phyloP scores from a whole-genome alignment of 2,113 vertebrate genomes.

The Motacilla tschutschensis region DNA sequence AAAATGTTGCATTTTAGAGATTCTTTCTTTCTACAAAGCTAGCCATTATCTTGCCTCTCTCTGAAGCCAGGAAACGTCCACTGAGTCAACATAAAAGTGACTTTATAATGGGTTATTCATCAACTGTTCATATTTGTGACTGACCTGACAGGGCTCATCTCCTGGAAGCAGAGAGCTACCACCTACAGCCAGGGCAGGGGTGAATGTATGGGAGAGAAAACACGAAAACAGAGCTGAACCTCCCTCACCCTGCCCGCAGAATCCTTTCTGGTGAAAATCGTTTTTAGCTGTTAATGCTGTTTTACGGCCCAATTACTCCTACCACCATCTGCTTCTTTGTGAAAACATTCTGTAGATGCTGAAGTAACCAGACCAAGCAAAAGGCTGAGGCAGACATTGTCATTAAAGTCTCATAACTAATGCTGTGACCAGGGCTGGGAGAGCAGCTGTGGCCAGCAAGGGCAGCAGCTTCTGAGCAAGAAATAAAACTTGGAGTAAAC shows the following conservation, averaged over 20 bases:
- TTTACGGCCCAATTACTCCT: slow-evolving; percentile 58
- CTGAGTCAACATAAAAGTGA: slow-evolving; percentile 63
- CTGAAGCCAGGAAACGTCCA: slow-evolving; percentile 62
- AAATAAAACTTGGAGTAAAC: slow-evolving; percentile 7
- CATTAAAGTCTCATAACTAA: slow-evolving; percentile 22
- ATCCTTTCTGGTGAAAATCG: slow-evolving; percentile 46
- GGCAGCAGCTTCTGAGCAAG: not conserved
- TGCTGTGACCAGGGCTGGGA: not conserved
- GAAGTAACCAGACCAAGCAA: slow-evolving; percentile 57
- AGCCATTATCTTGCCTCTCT: slow-evolving; percentile 57
- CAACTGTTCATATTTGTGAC: slow-evolving; percentile 60
- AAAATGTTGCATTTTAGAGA: slow-evolving; percentile 64
- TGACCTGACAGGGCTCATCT: slow-evolving; percentile 60
- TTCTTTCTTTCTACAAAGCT: slow-evolving; percentile 66
- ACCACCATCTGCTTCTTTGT: slow-evolving; percentile 62
- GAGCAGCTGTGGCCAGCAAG: not conserved
- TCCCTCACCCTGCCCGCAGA: slow-evolving; percentile 1
- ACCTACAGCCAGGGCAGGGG: slow-evolving; percentile 46
- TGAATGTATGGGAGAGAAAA: slow-evolving; percentile 27
- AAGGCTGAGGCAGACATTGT: slow-evolving; percentile 31
- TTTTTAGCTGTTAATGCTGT: slow-evolving; percentile 37
- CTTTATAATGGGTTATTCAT: slow-evolving; percentile 66
- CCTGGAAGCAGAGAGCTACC: slow-evolving; percentile 28
- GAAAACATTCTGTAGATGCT: slow-evolving; percentile 67
- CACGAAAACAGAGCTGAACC: slow-evolving; percentile 27